These are phyloP conservation scores for Drosophila siamana DNA, from an alignment of 2,888 invertebrate genomes.

Conservation along the genomic window DNA sequence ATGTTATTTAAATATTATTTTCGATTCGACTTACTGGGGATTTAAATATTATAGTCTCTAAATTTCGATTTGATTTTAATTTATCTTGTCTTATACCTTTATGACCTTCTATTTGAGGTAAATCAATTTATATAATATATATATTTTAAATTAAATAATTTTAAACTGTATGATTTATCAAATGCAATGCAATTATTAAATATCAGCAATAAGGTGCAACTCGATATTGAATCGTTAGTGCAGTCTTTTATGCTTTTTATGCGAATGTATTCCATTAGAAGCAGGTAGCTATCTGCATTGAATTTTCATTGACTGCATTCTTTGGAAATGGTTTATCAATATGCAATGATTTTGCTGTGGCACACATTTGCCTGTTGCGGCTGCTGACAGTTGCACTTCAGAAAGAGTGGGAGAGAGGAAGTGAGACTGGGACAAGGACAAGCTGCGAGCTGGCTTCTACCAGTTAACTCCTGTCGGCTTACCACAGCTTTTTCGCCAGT, in stretches of 20 bases:
- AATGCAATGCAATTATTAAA: not conserved
- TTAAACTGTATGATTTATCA: not conserved
- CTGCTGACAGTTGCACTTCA: conserved; percentile 68
- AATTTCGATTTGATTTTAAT: too few relatives aligned
- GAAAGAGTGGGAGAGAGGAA: conserved; percentile 9
- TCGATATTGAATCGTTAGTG: not conserved
- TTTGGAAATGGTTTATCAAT: conserved; percentile 56
- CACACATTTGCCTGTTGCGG: conserved; percentile 26
- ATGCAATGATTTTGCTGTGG: conserved; percentile 49
- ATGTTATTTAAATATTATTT: too few relatives aligned
- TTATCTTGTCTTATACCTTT: too few relatives aligned
- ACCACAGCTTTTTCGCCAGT: conserved; percentile 3
- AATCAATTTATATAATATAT: too few relatives aligned
- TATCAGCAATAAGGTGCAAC: not conserved
- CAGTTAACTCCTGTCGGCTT: not conserved
- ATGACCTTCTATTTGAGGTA: too few relatives aligned
- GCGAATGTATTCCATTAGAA: conserved; percentile 4
- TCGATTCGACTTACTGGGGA: too few relatives aligned
- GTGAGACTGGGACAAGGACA: conserved; percentile 56
- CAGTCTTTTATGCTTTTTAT: not conserved
- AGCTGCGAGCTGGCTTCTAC: not conserved
- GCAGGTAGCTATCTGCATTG: not conserved
- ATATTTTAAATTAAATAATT: too few relatives aligned
- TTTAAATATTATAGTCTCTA: too few relatives aligned
- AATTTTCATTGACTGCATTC: conserved; percentile 12